Evolutionary conservation across 2,888 invertebrate species (phyloP), one percentile per base, ranked within the genome.

Genomic region (Ditylenchus weischeri): DNA sequence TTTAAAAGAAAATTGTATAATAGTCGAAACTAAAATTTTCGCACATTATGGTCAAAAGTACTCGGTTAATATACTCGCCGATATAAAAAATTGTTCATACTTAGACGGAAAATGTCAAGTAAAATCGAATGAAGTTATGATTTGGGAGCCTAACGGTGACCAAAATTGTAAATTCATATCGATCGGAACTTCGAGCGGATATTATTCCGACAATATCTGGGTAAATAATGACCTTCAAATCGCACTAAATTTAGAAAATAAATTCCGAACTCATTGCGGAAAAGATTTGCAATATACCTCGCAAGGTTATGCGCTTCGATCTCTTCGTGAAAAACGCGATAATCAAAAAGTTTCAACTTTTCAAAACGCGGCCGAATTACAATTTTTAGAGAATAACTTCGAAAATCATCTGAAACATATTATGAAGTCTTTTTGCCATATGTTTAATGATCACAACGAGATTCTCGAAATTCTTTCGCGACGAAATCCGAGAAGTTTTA

Each of bases 1-100:
- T 70, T 65, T 69, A 57, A 75, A 75, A 69, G 71, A 75, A 60
- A 75, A 75, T 64, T 75, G 75, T 75, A 65, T 75, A 0, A 65
- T 75, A 35, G 76, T 75, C 66, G 75, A 75, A 64, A 75, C 75
- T 29, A 75, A 75, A 57, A 73, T 75, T 4, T 75, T 72, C 57
- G 69, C 71, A 2, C 75, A 75, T 49, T 75, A 72, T 62, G 75
- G 76, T 64, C 75, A 75, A 71, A 59, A 47, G 21, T 50, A 62
- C 21, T 74, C 75, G 62, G 38, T 71, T 8, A 75, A 76, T 70
- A 64, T 71, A 62, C 49, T 75, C 29, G 50, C 64, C 19, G 68
- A 72, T 58, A 48, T 76, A 49, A 60, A 21, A 15, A 63, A 71
- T 38, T 75, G 75, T 70, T 69, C 76, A 43, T 75, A 76, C 65